Base-by-base conservation (phyloP, 2,113 vertebrate species). In the Potamarius usumacintae region DNA sequence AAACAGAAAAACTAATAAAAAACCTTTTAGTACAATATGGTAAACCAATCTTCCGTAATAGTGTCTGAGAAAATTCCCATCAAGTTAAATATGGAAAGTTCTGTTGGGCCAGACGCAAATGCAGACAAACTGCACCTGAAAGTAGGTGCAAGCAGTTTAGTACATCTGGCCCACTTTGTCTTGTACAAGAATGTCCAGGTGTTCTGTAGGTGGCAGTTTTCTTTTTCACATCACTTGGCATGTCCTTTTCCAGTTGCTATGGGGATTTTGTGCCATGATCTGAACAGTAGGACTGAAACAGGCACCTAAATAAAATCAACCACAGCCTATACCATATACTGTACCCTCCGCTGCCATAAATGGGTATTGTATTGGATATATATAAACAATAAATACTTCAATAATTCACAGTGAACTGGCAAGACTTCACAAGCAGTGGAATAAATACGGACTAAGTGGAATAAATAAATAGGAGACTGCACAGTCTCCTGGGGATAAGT, bases 231-330 rank as follows among this genome's bases (percentile, higher is more conserved):
- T 55, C 4, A 79, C 76, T 79, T 79, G 14, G 0, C 11, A 14
- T 55, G 50, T 55, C 25, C 76, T 79, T 53, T 55, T 77, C 48
- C 6, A 14, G 76, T 79, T 79, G 76, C 76, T 79, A 79, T 79
- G 52, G 76, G 6, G 74, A 77, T 79, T 79, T 79, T 79, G 22
- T 79, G 50, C n/a, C 25, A n/a, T 4, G n/a, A 17, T 55, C 52
- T 55, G 12, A 79, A 53, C 12, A 57, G n/a, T 17, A 53, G 22
- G 48, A 55, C 52, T 15, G 52, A 27, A 79, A 53, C 55, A 79
- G 18, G 34, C 34, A 12, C 17, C 25, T 17, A 57, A n/a, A 55
- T 55, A 79, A 55, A 17, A 55, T 55, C 25, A 79, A 77, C 11
- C 1, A 9, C 71, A 74, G 18, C 20, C 71, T 77, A n/a, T 52